A percentile compares a stretch with the other conserved stretches of the same genome.
phyloP scores from a whole-genome alignment of 1,140 invertebrate species.

The Copidosoma floridanum region DNA sequence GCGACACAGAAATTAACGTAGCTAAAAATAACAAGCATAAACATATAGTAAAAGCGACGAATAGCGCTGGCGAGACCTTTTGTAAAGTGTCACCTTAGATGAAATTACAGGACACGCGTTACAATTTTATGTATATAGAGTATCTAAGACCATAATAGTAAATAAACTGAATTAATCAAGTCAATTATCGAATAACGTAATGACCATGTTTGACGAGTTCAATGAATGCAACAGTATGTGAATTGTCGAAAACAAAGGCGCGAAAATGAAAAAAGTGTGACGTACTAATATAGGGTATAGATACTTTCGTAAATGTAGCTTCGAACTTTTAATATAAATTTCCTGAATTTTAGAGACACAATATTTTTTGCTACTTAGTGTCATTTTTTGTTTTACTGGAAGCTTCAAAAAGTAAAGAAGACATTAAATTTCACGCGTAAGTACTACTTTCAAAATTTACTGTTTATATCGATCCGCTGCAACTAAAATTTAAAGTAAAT shows the following conservation, averaged over 20 bases:
- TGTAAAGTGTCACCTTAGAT: constrained; percentile 26
- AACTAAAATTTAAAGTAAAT: too few relatives aligned
- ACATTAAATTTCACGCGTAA: too few relatives aligned
- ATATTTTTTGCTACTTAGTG: too few relatives aligned
- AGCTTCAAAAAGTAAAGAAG: not conserved
- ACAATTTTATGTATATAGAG: constrained; percentile 23
- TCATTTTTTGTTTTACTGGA: too few relatives aligned
- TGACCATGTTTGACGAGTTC: not conserved
- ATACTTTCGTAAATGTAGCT: not conserved
- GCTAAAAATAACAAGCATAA: not conserved
- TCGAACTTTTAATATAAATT: not conserved
- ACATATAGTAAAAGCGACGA: not conserved
- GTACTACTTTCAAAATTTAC: too few relatives aligned
- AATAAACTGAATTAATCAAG: constrained; percentile 27
- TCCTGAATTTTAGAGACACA: not conserved
- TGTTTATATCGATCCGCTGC: too few relatives aligned
- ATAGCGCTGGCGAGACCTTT: constrained; percentile 19
- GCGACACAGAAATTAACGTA: constrained; percentile 8
- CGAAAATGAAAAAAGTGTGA: not conserved
- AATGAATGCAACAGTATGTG: not conserved
- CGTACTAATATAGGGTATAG: not conserved
- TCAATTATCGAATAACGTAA: constrained; percentile 24
- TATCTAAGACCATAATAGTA: constrained; percentile 10
- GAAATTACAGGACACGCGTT: constrained; percentile 24
- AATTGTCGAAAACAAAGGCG: not conserved